Percentiles rank a stretch among this genome's conserved stretches.
Evolutionary conservation across 2,888 invertebrate genomes (phyloP).

Genomic region (Serripes groenlandicus): DNA sequence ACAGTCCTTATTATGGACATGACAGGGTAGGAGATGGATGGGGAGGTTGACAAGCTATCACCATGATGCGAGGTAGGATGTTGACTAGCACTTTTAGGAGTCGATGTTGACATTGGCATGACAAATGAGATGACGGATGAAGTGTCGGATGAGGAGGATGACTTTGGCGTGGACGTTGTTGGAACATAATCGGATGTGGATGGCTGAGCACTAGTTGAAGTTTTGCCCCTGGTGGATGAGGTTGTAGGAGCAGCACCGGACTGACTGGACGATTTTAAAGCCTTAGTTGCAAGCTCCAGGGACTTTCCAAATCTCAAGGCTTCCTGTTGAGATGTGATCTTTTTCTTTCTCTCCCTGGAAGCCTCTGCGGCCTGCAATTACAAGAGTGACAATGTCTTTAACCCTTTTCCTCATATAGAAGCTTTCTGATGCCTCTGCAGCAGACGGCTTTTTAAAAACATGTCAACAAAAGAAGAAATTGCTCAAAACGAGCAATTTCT

Average conservation of each 20-base stretch:
- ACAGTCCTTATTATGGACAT: slow-evolving; percentile 60
- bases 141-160: slow-evolving; percentile 46
- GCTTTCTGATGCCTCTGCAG: too few relatives aligned
- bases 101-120: slow-evolving; percentile 69
- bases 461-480: too few relatives aligned
- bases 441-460: too few relatives aligned
- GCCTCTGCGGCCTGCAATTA: slow-evolving; percentile 78
- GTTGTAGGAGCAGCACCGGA: slow-evolving; percentile 49
- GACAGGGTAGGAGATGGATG: slow-evolving; percentile 62
- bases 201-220: slow-evolving; percentile 41
- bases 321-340: slow-evolving; percentile 77
- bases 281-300: slow-evolving; percentile 79
- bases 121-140: slow-evolving; percentile 65
- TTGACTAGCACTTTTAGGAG: slow-evolving; percentile 62
- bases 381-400: not conserved
- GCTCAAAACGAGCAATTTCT: too few relatives aligned
- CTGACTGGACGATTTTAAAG: slow-evolving; percentile 65
- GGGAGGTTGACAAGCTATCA: slow-evolving; percentile 56
- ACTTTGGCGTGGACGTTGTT: slow-evolving; percentile 31
- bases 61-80: slow-evolving; percentile 60
- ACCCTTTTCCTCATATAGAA: not conserved
- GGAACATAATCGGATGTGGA: slow-evolving; percentile 26
- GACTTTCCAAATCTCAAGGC: slow-evolving; percentile 82
- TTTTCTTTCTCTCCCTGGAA: slow-evolving; percentile 80
- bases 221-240: slow-evolving; percentile 28